phyloP scores from a whole-genome alignment of 2,888 invertebrate species.

The Allacma fusca region DNA sequence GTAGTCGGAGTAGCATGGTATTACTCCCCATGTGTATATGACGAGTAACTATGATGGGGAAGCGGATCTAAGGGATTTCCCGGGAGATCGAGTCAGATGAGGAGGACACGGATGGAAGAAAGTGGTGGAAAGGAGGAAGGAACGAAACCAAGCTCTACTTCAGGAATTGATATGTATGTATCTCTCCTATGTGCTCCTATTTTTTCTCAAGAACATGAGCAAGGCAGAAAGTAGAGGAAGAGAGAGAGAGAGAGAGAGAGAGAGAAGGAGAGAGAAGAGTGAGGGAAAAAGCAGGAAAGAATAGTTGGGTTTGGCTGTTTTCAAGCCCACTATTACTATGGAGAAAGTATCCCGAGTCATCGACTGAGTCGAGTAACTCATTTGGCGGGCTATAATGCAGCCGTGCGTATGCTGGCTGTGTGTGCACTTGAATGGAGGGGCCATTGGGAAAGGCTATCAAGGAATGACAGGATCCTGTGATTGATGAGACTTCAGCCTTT shows the following conservation, averaged over 20 bases:
- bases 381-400: conserved; percentile 48
- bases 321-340: conserved; percentile 20
- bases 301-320: conserved; percentile 21
- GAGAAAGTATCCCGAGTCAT: conserved; percentile 34
- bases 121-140: neutral
- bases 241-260: conserved; percentile 31
- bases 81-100: conserved; percentile 51
- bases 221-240: conserved; percentile 33
- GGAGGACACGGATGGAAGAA: conserved; percentile 45
- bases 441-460: conserved; percentile 55
- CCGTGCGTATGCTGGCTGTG: conserved; percentile 49
- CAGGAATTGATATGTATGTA: conserved; percentile 12
- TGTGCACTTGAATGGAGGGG: conserved; percentile 50
- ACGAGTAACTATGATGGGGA: conserved; percentile 27
- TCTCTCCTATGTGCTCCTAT: neutral
- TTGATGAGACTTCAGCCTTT: conserved; percentile 54
- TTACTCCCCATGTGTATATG: conserved; percentile 16
- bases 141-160: neutral
- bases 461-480: conserved; percentile 53
- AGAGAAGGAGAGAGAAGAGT: conserved; percentile 4
- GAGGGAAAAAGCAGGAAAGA: conserved; percentile 19
- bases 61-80: conserved; percentile 48
- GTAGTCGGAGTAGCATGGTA: no score
- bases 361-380: conserved; percentile 42
- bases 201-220: conserved; percentile 1